Evolutionary conservation across 1,140 invertebrate genomes (phyloP), one percentile per base, ranked within the genome.

Genomic region (Drosophila saltans): DNA sequence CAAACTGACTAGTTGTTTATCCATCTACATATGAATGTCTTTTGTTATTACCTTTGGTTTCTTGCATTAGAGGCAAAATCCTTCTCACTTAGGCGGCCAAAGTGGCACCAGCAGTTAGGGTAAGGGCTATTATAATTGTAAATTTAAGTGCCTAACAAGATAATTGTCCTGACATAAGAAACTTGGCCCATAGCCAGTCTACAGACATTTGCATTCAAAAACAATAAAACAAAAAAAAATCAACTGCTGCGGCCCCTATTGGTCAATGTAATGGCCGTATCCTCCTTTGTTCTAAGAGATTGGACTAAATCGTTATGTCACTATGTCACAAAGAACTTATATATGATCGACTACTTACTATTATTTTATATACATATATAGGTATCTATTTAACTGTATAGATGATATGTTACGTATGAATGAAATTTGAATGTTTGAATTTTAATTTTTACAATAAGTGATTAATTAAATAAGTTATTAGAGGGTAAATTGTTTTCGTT

Each of bases 401-500:
- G 45, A 52, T 48, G 45, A 16, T 48, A 48, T 24, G 21, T 7
- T 30, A 30, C 28, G 28, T 30, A 30, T 30, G 4, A 30, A 30
- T 4, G 1, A 45, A 45, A 45, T 45, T 45, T 45, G 43, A 45
- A 45, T 45, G 43, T 21, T 16, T 16, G 16, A 16, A 16, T 16
- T 16, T 16, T 16, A 16, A 16, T 16, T 16, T 16, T 16, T 16
- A 16, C 16, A 16, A 16, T 16, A 16, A 16, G 16, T 16, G 16
- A 16, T 45, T 45, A n/a, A 45, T 45, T 45, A 4, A 62, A 33
- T 62, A 28, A 63, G 61, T 48, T 33, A 21, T 48, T 63, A 63
- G 41, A 30, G 16, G 60, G 64, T 76, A 33, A 76, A 60, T 48
- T 48, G 8, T 9, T 52, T 52, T 26, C 8, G 8, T 52, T 52